phyloP scores from a whole-genome alignment of 2,113 vertebrate genomes.

The Cebidichthys violaceus region DNA sequence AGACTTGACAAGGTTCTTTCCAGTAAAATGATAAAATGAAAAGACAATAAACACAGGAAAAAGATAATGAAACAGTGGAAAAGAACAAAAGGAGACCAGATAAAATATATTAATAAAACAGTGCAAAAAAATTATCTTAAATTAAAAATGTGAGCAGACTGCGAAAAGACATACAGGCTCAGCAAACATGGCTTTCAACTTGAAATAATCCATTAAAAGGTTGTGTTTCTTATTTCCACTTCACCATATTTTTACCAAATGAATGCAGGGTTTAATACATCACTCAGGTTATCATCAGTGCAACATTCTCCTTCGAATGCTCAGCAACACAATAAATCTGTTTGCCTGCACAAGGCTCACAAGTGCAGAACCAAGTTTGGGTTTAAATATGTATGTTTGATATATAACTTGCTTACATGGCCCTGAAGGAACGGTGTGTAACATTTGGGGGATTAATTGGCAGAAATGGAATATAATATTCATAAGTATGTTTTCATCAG shows the following conservation, averaged over 20 bases:
- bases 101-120: background rate
- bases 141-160: background rate
- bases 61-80: background rate
- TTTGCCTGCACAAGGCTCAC: too few species aligned
- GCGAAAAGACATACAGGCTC: background rate
- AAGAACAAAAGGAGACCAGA: background rate
- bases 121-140: background rate
- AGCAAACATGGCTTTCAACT: background rate
- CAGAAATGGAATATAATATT: too few species aligned
- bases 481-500: too few species aligned
- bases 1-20: background rate
- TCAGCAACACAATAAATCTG: too few species aligned
- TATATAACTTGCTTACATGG: too few species aligned
- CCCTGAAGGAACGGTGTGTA: too few species aligned
- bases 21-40: background rate
- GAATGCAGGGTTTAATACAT: background rate
- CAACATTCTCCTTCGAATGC: background rate
- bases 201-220: background rate
- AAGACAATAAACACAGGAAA: background rate
- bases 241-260: background rate
- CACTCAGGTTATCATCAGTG: background rate
- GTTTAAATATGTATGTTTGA: too few species aligned
- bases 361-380: too few species aligned
- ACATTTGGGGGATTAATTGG: too few species aligned
- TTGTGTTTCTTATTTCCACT: background rate